Conservation (phyloP, 2,888 invertebrate species). For the Glomeris marginata region DNA sequence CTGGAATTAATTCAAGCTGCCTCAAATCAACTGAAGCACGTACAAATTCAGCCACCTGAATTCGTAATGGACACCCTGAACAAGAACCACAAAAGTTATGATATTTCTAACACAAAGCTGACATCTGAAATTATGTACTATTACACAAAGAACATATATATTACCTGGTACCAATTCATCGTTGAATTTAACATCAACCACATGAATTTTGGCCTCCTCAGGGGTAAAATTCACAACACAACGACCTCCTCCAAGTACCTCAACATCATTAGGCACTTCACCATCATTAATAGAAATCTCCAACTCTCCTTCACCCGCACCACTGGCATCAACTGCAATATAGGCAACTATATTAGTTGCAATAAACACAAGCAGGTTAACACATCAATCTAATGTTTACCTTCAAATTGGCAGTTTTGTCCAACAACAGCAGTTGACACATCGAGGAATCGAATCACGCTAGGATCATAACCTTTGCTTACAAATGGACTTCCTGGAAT, state of each 20-base stretch:
- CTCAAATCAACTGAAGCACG: conserved; percentile 53
- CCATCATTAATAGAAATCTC: conserved; percentile 99
- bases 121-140: neutral
- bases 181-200: conserved; percentile 91
- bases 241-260: conserved; percentile 85
- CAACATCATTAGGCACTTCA: conserved; percentile 94
- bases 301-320: conserved; percentile 96
- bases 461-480: conserved; percentile 88
- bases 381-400: conserved; percentile 38
- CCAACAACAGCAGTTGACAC: conserved; percentile 87
- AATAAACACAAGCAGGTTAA: too few species aligned
- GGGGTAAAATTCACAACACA: conserved; percentile 91
- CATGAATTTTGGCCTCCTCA: conserved; percentile 74
- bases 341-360: too few species aligned
- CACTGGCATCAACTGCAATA: conserved; percentile 79
- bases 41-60: conserved; percentile 66
- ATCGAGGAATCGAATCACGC: conserved; percentile 84
- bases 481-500: conserved; percentile 77
- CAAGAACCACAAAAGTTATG: conserved; percentile 10
- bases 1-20: conserved; percentile 68
- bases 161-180: conserved; percentile 73
- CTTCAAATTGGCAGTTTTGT: conserved; percentile 91
- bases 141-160: neutral
- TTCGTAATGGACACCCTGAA: conserved; percentile 63
- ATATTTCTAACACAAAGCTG: neutral